Conservation (phyloP, 2,888 invertebrate genomes). For the Blera fallax region DNA sequence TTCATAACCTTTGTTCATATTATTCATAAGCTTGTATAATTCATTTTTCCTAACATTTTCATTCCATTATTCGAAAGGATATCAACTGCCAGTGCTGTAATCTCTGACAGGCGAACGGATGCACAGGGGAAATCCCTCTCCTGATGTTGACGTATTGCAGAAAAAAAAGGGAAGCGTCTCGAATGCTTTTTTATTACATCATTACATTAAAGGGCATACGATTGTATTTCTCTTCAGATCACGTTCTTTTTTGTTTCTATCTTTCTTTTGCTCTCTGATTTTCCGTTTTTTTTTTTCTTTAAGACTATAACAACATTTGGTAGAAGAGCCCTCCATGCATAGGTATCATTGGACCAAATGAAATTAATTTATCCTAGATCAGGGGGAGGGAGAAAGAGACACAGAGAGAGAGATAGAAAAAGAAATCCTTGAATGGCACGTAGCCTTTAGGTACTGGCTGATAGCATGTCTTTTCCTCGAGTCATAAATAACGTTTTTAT, state of each 20-base stretch:
- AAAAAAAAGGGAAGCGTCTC: not conserved
- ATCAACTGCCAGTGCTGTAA: conserved; percentile 17
- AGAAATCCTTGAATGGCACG: not conserved
- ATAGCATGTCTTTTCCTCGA: not conserved
- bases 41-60: not conserved
- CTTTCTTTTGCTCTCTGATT: not conserved
- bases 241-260: too few relatives aligned
- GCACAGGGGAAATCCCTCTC: not conserved
- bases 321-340: not conserved
- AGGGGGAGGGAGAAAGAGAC: not conserved
- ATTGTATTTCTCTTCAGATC: not conserved
- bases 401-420: not conserved
- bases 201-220: not conserved
- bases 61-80: not conserved
- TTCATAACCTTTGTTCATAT: not conserved
- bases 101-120: conserved; percentile 12
- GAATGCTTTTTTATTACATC: conserved; percentile 2
- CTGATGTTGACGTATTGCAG: not conserved
- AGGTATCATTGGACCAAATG: conserved; percentile 24
- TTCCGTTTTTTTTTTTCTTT: not conserved
- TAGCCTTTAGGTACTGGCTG: not conserved
- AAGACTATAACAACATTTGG: not conserved
- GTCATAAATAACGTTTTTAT: conserved; percentile 42
- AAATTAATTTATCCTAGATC: conserved; percentile 20
- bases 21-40: not conserved